Evolutionary conservation across 2,113 vertebrate species (phyloP).

Genomic region (Trichomycterus rosablanca): DNA sequence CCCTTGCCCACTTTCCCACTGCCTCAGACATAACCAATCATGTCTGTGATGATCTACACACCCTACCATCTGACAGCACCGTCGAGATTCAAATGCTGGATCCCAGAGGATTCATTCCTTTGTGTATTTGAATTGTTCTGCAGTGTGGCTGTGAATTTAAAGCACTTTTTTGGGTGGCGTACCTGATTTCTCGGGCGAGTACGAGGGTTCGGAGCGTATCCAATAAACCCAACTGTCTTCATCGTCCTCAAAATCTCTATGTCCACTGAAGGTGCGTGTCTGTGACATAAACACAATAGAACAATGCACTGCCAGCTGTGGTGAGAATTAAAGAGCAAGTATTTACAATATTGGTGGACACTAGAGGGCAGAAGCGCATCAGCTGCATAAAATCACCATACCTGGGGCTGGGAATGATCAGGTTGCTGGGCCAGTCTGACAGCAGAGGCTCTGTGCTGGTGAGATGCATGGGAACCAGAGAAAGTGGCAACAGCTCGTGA

Average conservation of each 20-base stretch:
- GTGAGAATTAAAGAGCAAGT: no score
- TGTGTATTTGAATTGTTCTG: no score
- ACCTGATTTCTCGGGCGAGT: constrained; percentile 92
- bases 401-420: constrained; percentile 82
- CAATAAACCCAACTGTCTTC: constrained; percentile 97
- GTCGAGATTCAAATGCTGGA: no score
- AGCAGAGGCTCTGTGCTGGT: constrained; percentile 78
- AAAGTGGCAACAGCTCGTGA: constrained; percentile 90
- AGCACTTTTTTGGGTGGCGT: no score
- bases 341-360: not conserved
- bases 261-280: constrained; percentile 87
- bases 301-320: no score
- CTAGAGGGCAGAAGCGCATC: constrained; percentile 14
- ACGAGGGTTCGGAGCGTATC: constrained; percentile 92
- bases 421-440: constrained; percentile 84
- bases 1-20: no score
- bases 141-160: no score
- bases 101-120: no score
- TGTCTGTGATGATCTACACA: no score
- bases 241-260: constrained; percentile 92
- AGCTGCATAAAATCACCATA: constrained; percentile 46
- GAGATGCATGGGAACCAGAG: constrained; percentile 86
- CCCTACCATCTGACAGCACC: no score
- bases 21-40: no score
- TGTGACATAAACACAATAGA: constrained; percentile 47